Evolutionary conservation across 1,140 invertebrate genomes (phyloP).

Genomic region (Eumeta japonica): DNA sequence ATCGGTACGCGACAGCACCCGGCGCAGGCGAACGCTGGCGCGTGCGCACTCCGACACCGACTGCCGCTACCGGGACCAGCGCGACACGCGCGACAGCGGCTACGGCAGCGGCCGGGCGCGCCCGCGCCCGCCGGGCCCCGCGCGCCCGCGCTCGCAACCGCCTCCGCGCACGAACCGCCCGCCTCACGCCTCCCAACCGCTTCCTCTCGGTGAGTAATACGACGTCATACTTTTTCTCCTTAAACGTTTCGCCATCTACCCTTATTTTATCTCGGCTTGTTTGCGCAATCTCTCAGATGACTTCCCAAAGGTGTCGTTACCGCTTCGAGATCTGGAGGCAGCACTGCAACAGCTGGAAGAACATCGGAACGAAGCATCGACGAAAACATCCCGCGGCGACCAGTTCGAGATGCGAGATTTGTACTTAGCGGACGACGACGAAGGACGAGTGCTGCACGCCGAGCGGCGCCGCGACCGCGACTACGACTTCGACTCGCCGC

Average conservation of each 20-base stretch:
- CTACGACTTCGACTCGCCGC: too few species aligned
- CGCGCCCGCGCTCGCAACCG: constrained; percentile 32
- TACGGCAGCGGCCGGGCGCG: constrained; percentile 29
- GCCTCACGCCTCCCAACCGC: too few species aligned
- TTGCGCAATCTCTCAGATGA: constrained; percentile 39
- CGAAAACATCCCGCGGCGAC: constrained; percentile 30
- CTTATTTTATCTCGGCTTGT: too few species aligned
- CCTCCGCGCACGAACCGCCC: constrained; percentile 22
- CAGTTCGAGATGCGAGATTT: constrained; percentile 34
- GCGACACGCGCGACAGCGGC: constrained; percentile 41
- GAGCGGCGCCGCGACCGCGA: constrained; percentile 42
- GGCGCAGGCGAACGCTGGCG: constrained; percentile 29
- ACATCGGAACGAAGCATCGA: constrained; percentile 27
- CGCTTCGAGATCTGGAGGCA: constrained; percentile 40
- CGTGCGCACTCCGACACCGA: constrained; percentile 61
- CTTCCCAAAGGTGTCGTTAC: constrained; percentile 43
- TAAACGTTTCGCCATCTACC: too few species aligned
- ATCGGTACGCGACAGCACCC: constrained; percentile 72
- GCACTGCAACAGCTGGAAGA: constrained; percentile 40
- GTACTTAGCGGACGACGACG: constrained; percentile 25
- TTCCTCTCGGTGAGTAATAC: too few species aligned
- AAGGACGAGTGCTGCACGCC: constrained; percentile 35
- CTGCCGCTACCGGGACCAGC: too few species aligned
- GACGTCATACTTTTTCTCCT: too few species aligned
- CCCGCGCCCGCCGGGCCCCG: constrained; percentile 7